Percentiles rank a stretch among this genome's conserved stretches.
These are phyloP conservation scores for Thera britannica DNA, from an alignment of 2,888 invertebrate species.

Conservation along the genomic window DNA sequence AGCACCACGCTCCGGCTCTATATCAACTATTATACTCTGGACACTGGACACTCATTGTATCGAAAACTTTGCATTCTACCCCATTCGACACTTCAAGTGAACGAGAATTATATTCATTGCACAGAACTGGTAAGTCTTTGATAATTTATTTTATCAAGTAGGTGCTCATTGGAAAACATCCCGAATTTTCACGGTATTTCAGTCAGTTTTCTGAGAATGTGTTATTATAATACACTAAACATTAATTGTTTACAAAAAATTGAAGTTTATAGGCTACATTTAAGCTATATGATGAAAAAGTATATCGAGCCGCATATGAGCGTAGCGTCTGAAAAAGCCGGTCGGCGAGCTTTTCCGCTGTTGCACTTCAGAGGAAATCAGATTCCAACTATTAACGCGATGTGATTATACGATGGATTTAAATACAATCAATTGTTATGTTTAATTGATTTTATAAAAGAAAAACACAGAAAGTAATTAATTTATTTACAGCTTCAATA, in stretches of 20 bases:
- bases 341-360: conserved; percentile 69
- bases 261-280: not conserved
- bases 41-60: conserved; percentile 65
- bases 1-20: conserved; percentile 74
- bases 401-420: not conserved
- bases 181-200: conserved; percentile 16
- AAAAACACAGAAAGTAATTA: not conserved
- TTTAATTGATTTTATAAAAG: not conserved
- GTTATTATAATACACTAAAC: not conserved
- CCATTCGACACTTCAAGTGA: conserved; percentile 60
- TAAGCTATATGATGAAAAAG: conserved; percentile 3
- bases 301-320: conserved; percentile 38
- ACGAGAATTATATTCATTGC: conserved; percentile 61
- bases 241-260: not conserved
- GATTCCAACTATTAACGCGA: conserved; percentile 23
- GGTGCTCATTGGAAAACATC: conserved; percentile 4
- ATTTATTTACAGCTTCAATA: not conserved
- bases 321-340: conserved; percentile 68
- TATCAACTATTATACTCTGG: conserved; percentile 52
- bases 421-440: not conserved
- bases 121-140: conserved; percentile 71
- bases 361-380: conserved; percentile 50
- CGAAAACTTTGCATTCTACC: conserved; percentile 56
- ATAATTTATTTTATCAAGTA: conserved; percentile 17
- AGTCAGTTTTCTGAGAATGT: conserved; percentile 4